Evolutionary conservation across 2,113 vertebrate species (phyloP), one percentile per base, ranked within the genome.

Genomic region (Vidua macroura): DNA sequence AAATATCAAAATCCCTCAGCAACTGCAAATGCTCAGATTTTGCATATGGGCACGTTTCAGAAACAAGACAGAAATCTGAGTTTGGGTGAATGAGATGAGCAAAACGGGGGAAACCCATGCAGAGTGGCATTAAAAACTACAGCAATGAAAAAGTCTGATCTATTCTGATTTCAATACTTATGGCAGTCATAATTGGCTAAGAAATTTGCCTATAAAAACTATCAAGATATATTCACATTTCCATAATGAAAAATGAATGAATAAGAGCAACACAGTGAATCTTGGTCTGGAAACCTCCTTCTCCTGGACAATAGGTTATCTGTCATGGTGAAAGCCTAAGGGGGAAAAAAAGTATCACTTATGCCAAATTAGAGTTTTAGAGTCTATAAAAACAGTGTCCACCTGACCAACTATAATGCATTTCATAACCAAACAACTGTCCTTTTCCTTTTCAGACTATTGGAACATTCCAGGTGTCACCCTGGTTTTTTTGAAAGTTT

Each of bases 321-420:
- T 51, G 23, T 11, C 46, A 55, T 2, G 7, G 13, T 44, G 5
- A 83, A 56, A 73, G 18, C 14, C 35, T 46, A 11, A 15, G 2
- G 2, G 4, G 5, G 2, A 2, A 10, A 24, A 11, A 2, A 76
- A 28, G 6, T 17, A 48, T 30, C 67, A 37, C 19, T 48, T 9
- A 18, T 33, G 6, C 39, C 58, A 37, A 70, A 44, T 1, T 49
- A 28, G 13, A 82, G 13, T 14, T 69, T 49, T 6, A 49, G 15
- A 46, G 27, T 10, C 53, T 39, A 0, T 10, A 60, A n/a, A 30
- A 74, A 48, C 3, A 33, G 43, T 14, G 19, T 72, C 17, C 11
- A 39, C 21, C 24, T 21, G 33, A 87, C 27, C 7, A 33, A 46
- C 9, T 37, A 20, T 5, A 74, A 77, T 1, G 9, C 13, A 56